phyloP scores from a whole-genome alignment of 37 sponge, comb jelly and placozoan species.

The Diacarnus erythraeanus region DNA sequence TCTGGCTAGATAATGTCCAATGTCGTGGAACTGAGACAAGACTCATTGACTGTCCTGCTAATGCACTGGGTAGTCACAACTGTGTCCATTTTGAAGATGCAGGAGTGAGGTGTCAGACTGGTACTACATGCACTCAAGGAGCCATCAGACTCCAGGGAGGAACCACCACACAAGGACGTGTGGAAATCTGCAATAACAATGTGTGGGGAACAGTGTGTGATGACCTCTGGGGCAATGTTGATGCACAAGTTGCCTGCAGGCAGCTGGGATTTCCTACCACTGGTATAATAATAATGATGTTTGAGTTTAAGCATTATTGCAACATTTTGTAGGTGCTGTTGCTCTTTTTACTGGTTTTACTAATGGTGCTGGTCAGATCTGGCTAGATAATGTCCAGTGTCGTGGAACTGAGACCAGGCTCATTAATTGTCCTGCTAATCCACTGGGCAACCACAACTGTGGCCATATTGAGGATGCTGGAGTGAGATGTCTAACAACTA shows the following conservation, averaged over 20 bases:
- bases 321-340: neutral
- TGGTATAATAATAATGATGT: constrained; percentile 2
- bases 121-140: constrained; percentile 13
- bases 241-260: constrained; percentile 42
- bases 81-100: constrained; percentile 54
- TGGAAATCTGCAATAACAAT: constrained; percentile 49
- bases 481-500: neutral
- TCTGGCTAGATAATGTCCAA: neutral
- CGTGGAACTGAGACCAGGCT: constrained; percentile 2
- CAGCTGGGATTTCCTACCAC: constrained; percentile 24
- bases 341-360: neutral
- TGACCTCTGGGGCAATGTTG: constrained; percentile 32
- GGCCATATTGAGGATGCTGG: constrained; percentile 17
- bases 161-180: constrained; percentile 23
- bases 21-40: neutral
- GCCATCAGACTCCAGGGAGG: constrained; percentile 28
- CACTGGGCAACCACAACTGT: neutral
- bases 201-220: constrained; percentile 63
- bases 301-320: no score
- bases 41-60: constrained; percentile 1
- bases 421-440: constrained; percentile 10
- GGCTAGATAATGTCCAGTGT: constrained; percentile 11
- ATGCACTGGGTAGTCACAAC: constrained; percentile 31
- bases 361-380: constrained; percentile 12
- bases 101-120: constrained; percentile 39